Evolutionary conservation across 2,797 vertebrate species (phyloP).

Genomic region (Cuculus canorus): DNA sequence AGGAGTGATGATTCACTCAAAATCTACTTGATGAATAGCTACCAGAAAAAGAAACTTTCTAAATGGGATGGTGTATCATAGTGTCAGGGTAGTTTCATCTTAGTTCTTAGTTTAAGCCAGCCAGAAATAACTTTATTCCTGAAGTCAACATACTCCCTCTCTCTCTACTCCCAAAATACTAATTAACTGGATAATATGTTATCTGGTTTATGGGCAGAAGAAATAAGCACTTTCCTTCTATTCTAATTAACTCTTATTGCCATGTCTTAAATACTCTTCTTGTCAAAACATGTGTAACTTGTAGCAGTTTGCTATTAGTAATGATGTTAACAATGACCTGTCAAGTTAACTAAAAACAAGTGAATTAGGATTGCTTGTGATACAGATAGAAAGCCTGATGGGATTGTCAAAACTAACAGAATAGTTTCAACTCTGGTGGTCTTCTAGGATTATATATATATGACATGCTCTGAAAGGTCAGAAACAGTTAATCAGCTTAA

Average conservation of each 20-base stretch:
- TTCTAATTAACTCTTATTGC: constrained; percentile 27
- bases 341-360: constrained; percentile 71
- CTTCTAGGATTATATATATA: constrained; percentile 60
- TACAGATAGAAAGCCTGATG: constrained; percentile 63
- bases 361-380: constrained; percentile 50
- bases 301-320: constrained; percentile 55
- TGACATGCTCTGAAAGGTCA: constrained; percentile 62
- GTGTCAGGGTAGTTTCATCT: not conserved
- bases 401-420: constrained; percentile 71
- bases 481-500: constrained; percentile 71
- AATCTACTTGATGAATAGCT: not conserved
- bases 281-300: constrained; percentile 60
- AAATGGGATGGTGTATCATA: not conserved
- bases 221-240: not conserved
- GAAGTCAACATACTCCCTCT: not conserved
- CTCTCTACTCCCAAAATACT: not conserved
- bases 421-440: constrained; percentile 72
- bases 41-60: not conserved
- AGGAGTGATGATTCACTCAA: not conserved
- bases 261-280: constrained; percentile 28
- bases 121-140: not conserved
- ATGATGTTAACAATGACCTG: constrained; percentile 67
- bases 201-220: not conserved
- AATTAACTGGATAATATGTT: no score
- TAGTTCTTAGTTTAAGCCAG: not conserved